Evolutionary conservation across 2,888 invertebrate genomes (phyloP).

Genomic region (Platerodrilus igneus): DNA sequence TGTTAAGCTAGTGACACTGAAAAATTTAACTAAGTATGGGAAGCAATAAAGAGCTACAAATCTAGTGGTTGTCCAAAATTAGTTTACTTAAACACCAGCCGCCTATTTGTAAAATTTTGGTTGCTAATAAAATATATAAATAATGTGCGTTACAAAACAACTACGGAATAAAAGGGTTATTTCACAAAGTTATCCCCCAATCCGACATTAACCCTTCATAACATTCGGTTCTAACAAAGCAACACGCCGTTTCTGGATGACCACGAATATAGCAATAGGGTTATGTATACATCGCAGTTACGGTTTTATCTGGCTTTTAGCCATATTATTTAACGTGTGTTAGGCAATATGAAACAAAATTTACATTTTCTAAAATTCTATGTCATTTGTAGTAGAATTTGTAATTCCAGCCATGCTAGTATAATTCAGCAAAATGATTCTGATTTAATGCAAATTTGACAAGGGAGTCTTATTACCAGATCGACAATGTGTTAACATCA

Average conservation of each 20-base stretch:
- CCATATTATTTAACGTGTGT: conserved; percentile 36
- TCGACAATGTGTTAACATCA: conserved; percentile 42
- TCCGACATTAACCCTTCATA: conserved; percentile 11
- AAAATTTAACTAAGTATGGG: no score
- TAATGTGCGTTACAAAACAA: no score
- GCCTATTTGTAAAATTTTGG: no score
- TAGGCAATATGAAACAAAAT: conserved; percentile 36
- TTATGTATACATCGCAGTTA: conserved; percentile 37
- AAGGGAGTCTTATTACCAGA: conserved; percentile 38
- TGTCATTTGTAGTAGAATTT: neutral
- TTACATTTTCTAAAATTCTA: conserved; percentile 1
- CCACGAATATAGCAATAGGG: conserved; percentile 35
- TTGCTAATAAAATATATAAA: no score
- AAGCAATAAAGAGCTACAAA: no score
- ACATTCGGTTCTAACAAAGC: conserved; percentile 21
- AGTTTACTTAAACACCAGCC: no score
- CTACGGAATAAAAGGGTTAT: no score
- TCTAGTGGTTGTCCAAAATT: no score
- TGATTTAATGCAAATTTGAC: conserved; percentile 12
- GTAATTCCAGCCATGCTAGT: neutral
- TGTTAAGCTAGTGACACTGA: no score
- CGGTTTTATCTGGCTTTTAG: conserved; percentile 40
- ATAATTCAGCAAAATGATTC: neutral
- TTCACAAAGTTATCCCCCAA: no score
- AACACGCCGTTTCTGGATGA: conserved; percentile 36